Percentiles rank a stretch among this genome's conserved stretches.
These are phyloP conservation scores for Emmelina monodactyla DNA, from an alignment of 2,888 invertebrate genomes.

Conservation along the genomic window DNA sequence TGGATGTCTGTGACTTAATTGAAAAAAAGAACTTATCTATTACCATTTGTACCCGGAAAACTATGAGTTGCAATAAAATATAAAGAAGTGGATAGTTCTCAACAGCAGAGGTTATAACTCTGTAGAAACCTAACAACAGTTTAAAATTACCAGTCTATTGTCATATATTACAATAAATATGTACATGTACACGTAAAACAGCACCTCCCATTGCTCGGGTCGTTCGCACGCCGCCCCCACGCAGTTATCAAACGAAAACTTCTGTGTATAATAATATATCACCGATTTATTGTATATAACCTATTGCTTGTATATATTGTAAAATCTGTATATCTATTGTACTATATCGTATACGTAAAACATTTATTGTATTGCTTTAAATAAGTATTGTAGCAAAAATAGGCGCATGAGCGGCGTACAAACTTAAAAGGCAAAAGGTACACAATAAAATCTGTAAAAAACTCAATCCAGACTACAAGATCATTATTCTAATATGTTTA, in stretches of 20 bases:
- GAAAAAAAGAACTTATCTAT: no score
- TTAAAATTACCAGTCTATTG: constrained; percentile 65
- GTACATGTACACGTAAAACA: constrained; percentile 57
- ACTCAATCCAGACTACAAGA: constrained; percentile 66
- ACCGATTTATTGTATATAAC: constrained; percentile 48
- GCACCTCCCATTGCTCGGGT: constrained; percentile 49
- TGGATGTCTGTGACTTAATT: no score
- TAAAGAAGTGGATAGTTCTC: constrained; percentile 16
- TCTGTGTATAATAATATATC: constrained; percentile 37
- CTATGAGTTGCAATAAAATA: constrained; percentile 7
- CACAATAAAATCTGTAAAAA: constrained; percentile 60
- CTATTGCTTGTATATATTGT: constrained; percentile 44
- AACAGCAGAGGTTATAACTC: constrained; percentile 43
- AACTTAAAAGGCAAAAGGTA: constrained; percentile 28
- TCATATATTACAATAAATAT: constrained; percentile 62
- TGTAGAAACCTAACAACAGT: constrained; percentile 64
- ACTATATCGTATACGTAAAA: constrained; percentile 44
- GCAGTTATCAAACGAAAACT: constrained; percentile 35
- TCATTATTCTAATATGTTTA: constrained; percentile 61
- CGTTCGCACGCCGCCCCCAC: constrained; percentile 37
- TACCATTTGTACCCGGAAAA: no score
- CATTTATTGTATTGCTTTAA: constrained; percentile 39
- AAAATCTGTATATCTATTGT: constrained; percentile 43
- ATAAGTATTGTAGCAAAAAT: constrained; percentile 59
- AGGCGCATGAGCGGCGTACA: constrained; percentile 44